Evolutionary conservation across 2,888 invertebrate species (phyloP).

Genomic region (Ectemnius lituratus): DNA sequence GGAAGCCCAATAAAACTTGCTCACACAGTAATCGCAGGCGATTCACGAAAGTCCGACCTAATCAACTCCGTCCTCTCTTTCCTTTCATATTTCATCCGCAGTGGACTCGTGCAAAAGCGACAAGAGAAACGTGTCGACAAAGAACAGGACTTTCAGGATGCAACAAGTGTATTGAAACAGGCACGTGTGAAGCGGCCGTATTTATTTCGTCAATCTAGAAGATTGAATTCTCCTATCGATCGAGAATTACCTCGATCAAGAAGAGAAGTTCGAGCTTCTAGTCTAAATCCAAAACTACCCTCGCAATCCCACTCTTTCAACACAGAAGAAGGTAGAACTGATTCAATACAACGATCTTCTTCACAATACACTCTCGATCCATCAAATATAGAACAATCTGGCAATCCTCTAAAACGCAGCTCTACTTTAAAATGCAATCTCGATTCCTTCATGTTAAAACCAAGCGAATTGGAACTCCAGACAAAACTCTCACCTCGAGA

Average conservation of each 20-base stretch:
- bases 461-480: slow-evolving; percentile 36
- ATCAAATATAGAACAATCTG: slow-evolving; percentile 31
- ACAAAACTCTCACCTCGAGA: slow-evolving; percentile 40
- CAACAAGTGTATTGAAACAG: slow-evolving; percentile 64
- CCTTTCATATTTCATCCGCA: slow-evolving; percentile 90
- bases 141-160: slow-evolving; percentile 68
- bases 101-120: slow-evolving; percentile 69
- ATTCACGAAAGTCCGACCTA: slow-evolving; percentile 81
- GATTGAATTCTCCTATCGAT: slow-evolving; percentile 25
- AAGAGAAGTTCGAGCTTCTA: slow-evolving; percentile 25
- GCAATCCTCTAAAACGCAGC: slow-evolving; percentile 62
- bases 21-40: slow-evolving; percentile 88
- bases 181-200: slow-evolving; percentile 59
- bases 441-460: slow-evolving; percentile 54
- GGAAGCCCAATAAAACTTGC: slow-evolving; percentile 88
- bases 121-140: slow-evolving; percentile 64
- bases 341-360: slow-evolving; percentile 19
- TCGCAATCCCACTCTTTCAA: background rate
- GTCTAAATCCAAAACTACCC: slow-evolving; percentile 29
- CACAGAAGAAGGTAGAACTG: slow-evolving; percentile 14
- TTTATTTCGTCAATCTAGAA: slow-evolving; percentile 37
- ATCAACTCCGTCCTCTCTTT: slow-evolving; percentile 87
- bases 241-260: slow-evolving; percentile 25
- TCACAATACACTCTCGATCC: slow-evolving; percentile 28
- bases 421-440: slow-evolving; percentile 67